Evolutionary conservation across 2,888 invertebrate species (phyloP), one percentile per base, ranked within the genome.

Genomic region (Diploptera punctata): DNA sequence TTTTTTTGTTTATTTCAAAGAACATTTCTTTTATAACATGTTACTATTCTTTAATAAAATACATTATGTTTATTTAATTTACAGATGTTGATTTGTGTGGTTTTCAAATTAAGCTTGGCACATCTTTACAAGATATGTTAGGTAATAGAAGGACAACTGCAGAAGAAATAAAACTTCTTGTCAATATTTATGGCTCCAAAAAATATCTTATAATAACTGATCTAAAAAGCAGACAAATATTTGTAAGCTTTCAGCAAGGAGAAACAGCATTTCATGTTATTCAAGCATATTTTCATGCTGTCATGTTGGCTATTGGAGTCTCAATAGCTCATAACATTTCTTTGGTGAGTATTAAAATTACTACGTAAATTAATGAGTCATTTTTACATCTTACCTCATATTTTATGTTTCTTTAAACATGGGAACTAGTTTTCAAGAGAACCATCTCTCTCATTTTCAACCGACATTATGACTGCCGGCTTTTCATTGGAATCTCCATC

Each of bases 261-360:
- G 85, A 86, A 24, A 79, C 78, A 0, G 79, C 86, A 0, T 81
- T 82, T 67, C 89, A 90, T 76, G 83, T 91, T n/a, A 79, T 93
- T 10, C 85, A 88, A 78, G 89, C 89, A 4, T 93, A 91, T 80
- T 91, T 90, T 77, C 89, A 93, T 78, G 90, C 91, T 4, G 86
- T 89, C 29, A 80, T 91, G 69, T 82, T 88, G 21, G 86, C 84
- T 65, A 77, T 84, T 65, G 81, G 81, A 18, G 81, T 82, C 78
- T 84, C 75, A 83, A 84, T 78, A 80, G 80, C 75, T 76, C 77
- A 71, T 65, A 78, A n/a, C 76, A 82, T 80, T 84, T 83, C 78
- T 77, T 81, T 76, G 68, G 77, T 77, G 24, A 71, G 75, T 71
- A 52, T 44, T n/a, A n/a, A n/a, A n/a, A n/a, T n/a, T n/a, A n/a